A percentile compares a stretch with the other conserved stretches of the same genome.
Evolutionary conservation across 2,888 invertebrate species (phyloP).

Genomic region (Eubasilissa splendida): DNA sequence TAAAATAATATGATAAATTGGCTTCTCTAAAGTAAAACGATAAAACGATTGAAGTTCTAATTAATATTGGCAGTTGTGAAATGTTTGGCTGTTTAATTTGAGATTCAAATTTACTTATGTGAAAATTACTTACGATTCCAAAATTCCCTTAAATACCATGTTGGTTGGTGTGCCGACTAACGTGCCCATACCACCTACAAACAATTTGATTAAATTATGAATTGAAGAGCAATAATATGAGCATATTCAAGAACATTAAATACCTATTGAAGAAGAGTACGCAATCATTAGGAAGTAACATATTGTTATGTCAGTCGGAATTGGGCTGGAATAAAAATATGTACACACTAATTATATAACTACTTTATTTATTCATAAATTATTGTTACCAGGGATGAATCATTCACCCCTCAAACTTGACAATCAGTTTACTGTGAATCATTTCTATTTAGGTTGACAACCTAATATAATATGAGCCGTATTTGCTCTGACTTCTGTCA

Average conservation of each 20-base stretch:
- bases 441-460: too few relatives aligned
- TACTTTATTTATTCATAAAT: too few relatives aligned
- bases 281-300: slow-evolving; percentile 79
- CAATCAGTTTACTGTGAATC: too few relatives aligned
- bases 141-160: slow-evolving; percentile 78
- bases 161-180: slow-evolving; percentile 78
- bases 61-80: too few relatives aligned
- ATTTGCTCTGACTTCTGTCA: too few relatives aligned
- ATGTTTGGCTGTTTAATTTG: not conserved
- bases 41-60: too few relatives aligned
- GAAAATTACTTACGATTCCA: slow-evolving; percentile 68
- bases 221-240: not conserved
- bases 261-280: slow-evolving; percentile 76
- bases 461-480: too few relatives aligned
- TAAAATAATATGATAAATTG: slow-evolving; percentile 56
- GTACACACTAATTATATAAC: too few relatives aligned
- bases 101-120: not conserved
- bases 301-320: slow-evolving; percentile 76
- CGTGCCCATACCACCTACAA: slow-evolving; percentile 75
- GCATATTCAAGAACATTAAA: not conserved
- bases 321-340: slow-evolving; percentile 54
- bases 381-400: too few relatives aligned
- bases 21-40: too few relatives aligned
- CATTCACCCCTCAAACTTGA: too few relatives aligned
- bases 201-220: not conserved